Base-by-base conservation (phyloP, 1,140 invertebrate species). In the Drosophila ogumai region DNA sequence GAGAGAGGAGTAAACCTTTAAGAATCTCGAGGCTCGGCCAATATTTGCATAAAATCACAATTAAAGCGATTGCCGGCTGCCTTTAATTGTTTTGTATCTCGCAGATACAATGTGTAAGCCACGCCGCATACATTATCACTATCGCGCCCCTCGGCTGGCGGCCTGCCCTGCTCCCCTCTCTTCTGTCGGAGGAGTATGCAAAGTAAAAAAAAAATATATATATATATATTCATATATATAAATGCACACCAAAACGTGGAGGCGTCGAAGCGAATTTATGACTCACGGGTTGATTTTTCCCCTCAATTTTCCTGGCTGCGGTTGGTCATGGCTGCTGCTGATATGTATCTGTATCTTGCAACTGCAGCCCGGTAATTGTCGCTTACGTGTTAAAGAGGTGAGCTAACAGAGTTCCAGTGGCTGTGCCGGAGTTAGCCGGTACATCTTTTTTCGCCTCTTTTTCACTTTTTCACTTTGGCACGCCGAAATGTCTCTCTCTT, bases 371-470 rank as follows among this genome's bases (percentile, higher is more conserved):
- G 46, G 69, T 82, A 87, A 87, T 87, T 87, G 79, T 71, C 68
- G 79, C 80, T 78, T 78, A 81, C 84, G 72, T 87, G 84, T 61
- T 86, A 82, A 82, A 82, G 84, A 87, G 84, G 68, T 82, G 49
- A 71, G 72, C 61, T 80, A 68, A 38, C 28, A 71, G 49, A 72
- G 43, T 57, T 71, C 36, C 65, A 15, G 38, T 54, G 63, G 41
- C 9, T 22, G 25, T 22, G 15, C 17, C 6, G 32, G 17, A 56
- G 38, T 50, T 49, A n/a, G 58, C 15, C 17, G 22, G 44, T 7
- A 25, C 15, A 50, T 32, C 10, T 31, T 15, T 31, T 56, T 54
- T 12, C 5, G 5, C 63, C 49, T 25, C 0, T 36, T 52, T 34
- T 41, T 40, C 50, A 36, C 13, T 47, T 19, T 17, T 71, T 31